phyloP scores from a whole-genome alignment of 2,888 invertebrate genomes.

The Pimpla rufipes region DNA sequence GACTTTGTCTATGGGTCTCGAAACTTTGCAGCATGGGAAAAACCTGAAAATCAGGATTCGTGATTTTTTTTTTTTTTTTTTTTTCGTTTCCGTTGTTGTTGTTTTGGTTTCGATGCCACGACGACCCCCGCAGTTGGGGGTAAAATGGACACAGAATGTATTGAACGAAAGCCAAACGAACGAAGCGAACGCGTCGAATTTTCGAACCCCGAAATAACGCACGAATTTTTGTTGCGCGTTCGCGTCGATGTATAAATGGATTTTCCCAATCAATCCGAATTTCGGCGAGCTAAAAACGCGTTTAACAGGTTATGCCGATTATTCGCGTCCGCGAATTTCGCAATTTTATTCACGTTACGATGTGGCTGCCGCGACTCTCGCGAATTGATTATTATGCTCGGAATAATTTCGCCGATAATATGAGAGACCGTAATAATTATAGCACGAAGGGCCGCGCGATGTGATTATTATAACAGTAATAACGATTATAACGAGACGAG shows the following conservation, averaged over 20 bases:
- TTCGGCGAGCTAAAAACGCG: background rate
- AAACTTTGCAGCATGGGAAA: background rate
- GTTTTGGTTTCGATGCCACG: background rate
- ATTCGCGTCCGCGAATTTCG: too few species aligned
- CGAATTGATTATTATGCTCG: background rate
- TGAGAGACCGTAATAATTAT: too few species aligned
- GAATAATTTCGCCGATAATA: conserved; percentile 17
- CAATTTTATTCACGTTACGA: too few species aligned
- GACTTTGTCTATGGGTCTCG: too few species aligned
- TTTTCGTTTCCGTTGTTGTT: background rate
- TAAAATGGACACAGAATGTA: background rate
- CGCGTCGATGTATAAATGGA: too few species aligned
- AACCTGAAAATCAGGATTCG: conserved; percentile 9
- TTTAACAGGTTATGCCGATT: too few species aligned
- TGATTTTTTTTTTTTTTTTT: conserved; percentile 19
- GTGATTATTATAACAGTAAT: conserved; percentile 40
- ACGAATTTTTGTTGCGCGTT: background rate
- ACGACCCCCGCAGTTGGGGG: background rate
- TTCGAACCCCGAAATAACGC: background rate
- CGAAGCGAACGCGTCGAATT: background rate
- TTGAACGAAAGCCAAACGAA: conserved; percentile 2
- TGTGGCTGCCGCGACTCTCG: too few species aligned
- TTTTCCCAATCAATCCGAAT: background rate
- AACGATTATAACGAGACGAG: conserved; percentile 44
- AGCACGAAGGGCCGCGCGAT: conserved; percentile 3